phyloP scores from a whole-genome alignment of 2,113 vertebrate genomes.

The Clarias gariepinus region DNA sequence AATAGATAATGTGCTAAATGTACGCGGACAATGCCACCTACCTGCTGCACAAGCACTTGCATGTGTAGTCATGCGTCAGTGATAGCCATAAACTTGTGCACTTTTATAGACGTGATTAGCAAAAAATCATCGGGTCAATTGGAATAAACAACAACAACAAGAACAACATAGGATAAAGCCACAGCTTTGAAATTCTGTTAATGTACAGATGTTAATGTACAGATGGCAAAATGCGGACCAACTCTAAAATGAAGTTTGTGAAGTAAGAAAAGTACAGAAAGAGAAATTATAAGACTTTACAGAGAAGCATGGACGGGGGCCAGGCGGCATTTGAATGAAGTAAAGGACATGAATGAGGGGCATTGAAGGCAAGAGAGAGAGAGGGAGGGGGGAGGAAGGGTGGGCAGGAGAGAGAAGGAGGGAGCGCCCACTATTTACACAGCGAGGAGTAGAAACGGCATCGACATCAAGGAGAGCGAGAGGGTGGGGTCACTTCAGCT shows the following conservation, averaged over 20 bases:
- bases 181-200: not conserved
- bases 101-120: not conserved
- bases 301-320: constrained; percentile 53
- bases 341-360: constrained; percentile 54
- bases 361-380: constrained; percentile 52
- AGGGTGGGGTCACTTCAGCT: constrained; percentile 36
- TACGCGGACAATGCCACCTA: not conserved
- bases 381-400: constrained; percentile 43
- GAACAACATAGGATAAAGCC: not conserved
- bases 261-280: not conserved
- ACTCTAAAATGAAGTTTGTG: not conserved
- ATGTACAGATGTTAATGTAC: too few species aligned
- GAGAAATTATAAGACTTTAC: constrained; percentile 46
- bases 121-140: not conserved
- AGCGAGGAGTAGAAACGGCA: constrained; percentile 36
- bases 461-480: constrained; percentile 5
- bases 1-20: constrained; percentile 14
- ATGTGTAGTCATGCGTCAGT: not conserved
- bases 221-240: not conserved
- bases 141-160: not conserved
- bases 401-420: constrained; percentile 51
- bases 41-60: constrained; percentile 9
- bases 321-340: constrained; percentile 51
- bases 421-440: constrained; percentile 65
- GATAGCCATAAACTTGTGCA: not conserved